Evolutionary conservation across 53 echinoderm and acorn worm species (phyloP).

Genomic region (Holothuria scabra): DNA sequence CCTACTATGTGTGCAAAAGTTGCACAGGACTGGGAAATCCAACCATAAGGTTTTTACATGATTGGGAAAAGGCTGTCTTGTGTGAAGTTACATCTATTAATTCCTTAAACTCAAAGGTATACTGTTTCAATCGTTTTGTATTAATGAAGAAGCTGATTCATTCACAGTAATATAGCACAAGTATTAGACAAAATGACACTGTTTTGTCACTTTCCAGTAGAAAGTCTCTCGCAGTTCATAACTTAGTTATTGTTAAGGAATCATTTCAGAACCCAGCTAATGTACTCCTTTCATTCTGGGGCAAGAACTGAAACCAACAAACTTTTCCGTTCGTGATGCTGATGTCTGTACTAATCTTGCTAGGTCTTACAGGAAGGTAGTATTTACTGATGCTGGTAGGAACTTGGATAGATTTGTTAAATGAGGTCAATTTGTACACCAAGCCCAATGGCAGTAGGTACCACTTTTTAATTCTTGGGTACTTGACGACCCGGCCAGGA

Average conservation of each 20-base stretch:
- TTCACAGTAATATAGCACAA: slow-evolving; percentile 16
- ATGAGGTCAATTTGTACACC: no score
- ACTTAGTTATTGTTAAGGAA: not conserved
- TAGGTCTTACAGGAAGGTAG: not conserved
- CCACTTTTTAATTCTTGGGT: no score
- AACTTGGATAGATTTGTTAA: not conserved
- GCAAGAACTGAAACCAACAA: not conserved
- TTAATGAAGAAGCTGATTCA: slow-evolving; percentile 23
- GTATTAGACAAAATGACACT: slow-evolving; percentile 12
- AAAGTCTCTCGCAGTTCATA: not conserved
- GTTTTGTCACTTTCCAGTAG: not conserved
- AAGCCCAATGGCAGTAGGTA: no score
- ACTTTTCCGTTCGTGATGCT: not conserved
- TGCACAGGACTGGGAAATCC: slow-evolving; percentile 28
- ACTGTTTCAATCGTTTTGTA: slow-evolving; percentile 6
- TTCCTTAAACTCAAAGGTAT: not conserved
- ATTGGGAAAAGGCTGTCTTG: slow-evolving; percentile 14
- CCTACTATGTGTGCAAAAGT: not conserved
- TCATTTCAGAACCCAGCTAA: not conserved
- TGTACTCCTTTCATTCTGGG: not conserved
- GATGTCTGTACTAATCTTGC: not conserved
- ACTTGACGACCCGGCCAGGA: no score
- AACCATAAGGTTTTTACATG: not conserved
- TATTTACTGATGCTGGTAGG: not conserved
- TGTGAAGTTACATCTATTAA: not conserved